Evolutionary conservation across 2,113 vertebrate species (phyloP), one percentile per base, ranked within the genome.

Genomic region (Paradoxurus hermaphroditus): DNA sequence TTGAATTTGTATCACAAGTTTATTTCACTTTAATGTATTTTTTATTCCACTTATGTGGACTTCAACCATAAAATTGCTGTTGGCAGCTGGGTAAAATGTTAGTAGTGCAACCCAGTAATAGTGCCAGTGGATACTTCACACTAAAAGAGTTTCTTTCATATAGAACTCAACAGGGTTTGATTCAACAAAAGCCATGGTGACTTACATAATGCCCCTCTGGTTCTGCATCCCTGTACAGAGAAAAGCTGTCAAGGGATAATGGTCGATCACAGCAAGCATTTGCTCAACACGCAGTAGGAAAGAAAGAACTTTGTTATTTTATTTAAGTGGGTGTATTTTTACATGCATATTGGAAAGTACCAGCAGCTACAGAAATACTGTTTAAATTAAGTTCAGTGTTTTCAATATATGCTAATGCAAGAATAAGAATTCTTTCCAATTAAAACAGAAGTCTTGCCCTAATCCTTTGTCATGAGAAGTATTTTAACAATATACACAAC

Each of bases 341-440:
- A 93, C 12, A 9, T 41, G 10, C 49, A 91, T 36, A 21, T 31
- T 83, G 23, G 73, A 91, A 93, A 78, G 25, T 86, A 59, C 12
- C 14, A 86, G 21, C 49, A 67, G 31, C 14, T 77, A 91, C 3
- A 93, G 67, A 96, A 89, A 72, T 34, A 15, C 5, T 68, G 8
- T 84, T 90, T 34, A 79, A 79, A 86, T 67, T 73, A 87, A 85
- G 1, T 49, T 92, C 67, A 94, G 44, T 70, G 31, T 94, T 96
- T 95, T 83, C 18, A 46, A 65, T 36, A 46, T 59, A 73, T 14
- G 13, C 13, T 91, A 27, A 63, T 3, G 67, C 87, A 95, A 75
- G 70, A 90, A 62, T 72, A 85, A 72, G 13, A 87, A 86, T 94
- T 87, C 41, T 70, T 36, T 89, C 31, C 21, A 95, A 86, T 82